Evolutionary conservation across 2,113 vertebrate species (phyloP), one percentile per base, ranked within the genome.

Genomic region (Neomonachus schauinslandi): DNA sequence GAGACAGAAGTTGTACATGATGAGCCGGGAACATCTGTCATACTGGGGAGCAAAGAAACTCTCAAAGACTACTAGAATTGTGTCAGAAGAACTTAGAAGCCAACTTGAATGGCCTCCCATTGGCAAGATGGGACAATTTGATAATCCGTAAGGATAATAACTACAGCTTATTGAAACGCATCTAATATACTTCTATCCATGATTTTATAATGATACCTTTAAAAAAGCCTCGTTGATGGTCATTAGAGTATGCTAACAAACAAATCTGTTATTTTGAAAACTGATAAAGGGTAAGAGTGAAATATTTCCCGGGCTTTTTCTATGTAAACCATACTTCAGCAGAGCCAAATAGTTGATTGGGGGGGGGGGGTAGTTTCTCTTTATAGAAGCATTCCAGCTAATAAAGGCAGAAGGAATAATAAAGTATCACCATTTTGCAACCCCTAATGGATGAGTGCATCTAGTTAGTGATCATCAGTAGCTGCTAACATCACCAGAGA

Each of bases 191-290:
- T 95, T 92, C 53, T 12, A 61, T 63, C 36, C 1, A 22, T 94
- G 57, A 53, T 57, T 83, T 91, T 79, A 39, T 89, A 55, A 46
- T 81, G 55, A 63, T 67, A 59, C 24, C 59, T 89, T 80, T 67
- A 6, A n/a, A 72, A 72, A 86, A 46, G 49, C 3, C 24, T 36
- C 65, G 13, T 39, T n/a, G 63, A 10, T 91, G 7, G 28, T 92
- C 21, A 65, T 88, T 76, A 88, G 51, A 93, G 22, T 76, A 39
- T 7, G 46, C 65, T 85, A 91, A 74, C 59, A 10, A 77, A 76
- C 42, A 96, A 39, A 49, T 72, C 28, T 31, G 1, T 79, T 93
- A 15, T 59, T 90, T 36, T 87, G 28, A 79, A 92, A 97, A 91
- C 8, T 65, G 39, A 2, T 39, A 85, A 87, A 82, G 2, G 19